A percentile compares a stretch with the other conserved stretches of the same genome.
Evolutionary conservation across 2,113 vertebrate genomes (phyloP).

Genomic region (Notarius lentiginosus): DNA sequence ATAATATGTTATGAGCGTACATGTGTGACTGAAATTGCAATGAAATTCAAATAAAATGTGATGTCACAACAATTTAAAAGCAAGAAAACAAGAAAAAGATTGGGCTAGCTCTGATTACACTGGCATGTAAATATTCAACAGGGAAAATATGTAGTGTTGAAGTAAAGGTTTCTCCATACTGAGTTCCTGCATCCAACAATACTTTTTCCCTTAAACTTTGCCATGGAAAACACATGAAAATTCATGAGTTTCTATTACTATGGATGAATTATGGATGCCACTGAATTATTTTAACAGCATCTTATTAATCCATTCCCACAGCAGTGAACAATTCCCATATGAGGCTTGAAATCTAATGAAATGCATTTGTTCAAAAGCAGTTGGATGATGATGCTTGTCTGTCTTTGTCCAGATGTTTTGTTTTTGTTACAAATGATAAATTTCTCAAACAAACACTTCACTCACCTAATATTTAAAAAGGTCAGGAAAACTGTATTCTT

Average conservation of each 20-base stretch:
- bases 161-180: background rate
- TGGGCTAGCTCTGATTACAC: background rate
- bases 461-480: background rate
- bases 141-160: background rate
- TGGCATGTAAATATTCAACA: background rate
- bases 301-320: constrained; percentile 49
- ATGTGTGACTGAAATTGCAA: background rate
- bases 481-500: background rate
- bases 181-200: background rate
- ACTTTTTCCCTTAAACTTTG: constrained; percentile 22
- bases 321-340: constrained; percentile 18
- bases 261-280: constrained; percentile 52
- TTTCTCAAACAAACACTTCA: background rate
- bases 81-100: background rate
- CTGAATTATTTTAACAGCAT: constrained; percentile 53
- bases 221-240: constrained; percentile 38
- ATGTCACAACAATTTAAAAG: background rate
- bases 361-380: constrained; percentile 33
- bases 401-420: constrained; percentile 7
- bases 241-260: constrained; percentile 49
- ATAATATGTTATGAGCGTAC: background rate
- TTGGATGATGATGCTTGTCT: constrained; percentile 3
- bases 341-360: constrained; percentile 34
- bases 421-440: background rate
- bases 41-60: background rate